Conservation (phyloP, 2,888 invertebrate species). For the Alloplasta piceator region DNA sequence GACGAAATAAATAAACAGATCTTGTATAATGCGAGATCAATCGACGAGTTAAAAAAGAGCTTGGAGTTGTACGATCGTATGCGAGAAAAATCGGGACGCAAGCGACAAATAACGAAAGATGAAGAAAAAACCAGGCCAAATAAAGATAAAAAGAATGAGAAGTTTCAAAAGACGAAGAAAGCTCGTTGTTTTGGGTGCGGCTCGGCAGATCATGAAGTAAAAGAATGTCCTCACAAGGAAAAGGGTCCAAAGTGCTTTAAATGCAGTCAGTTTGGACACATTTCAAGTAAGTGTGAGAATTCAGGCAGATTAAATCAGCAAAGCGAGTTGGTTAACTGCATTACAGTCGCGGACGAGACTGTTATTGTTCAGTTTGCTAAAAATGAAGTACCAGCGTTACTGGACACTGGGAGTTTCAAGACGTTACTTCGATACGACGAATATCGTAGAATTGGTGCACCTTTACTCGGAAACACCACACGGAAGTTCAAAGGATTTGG, state of each 20-base stretch:
- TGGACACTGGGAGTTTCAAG: conserved; percentile 57
- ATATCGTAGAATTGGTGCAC: conserved; percentile 49
- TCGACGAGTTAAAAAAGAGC: no score
- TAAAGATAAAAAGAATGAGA: no score
- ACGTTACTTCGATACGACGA: conserved; percentile 44
- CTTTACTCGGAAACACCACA: conserved; percentile 4
- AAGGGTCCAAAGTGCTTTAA: conserved; percentile 58
- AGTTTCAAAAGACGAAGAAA: conserved; percentile 19
- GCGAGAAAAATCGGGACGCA: no score
- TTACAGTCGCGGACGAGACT: not conserved
- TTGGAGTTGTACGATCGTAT: no score
- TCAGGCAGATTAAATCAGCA: not conserved
- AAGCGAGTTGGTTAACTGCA: conserved; percentile 14
- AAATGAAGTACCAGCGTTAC: conserved; percentile 44
- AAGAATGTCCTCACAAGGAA: conserved; percentile 42
- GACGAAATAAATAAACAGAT: no score
- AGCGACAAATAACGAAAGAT: no score
- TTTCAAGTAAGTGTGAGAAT: conserved; percentile 30
- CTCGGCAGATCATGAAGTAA: conserved; percentile 40
- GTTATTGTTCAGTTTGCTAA: conserved; percentile 21
- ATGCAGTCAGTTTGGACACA: conserved; percentile 41
- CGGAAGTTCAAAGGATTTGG: conserved; percentile 55
- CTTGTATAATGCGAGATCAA: no score
- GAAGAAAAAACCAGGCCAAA: no score
- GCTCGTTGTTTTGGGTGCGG: conserved; percentile 47